A percentile compares a stretch with the other conserved stretches of the same genome.
These are phyloP conservation scores for Sebastes minor DNA, from an alignment of 2,797 vertebrate species.

Conservation along the genomic window DNA sequence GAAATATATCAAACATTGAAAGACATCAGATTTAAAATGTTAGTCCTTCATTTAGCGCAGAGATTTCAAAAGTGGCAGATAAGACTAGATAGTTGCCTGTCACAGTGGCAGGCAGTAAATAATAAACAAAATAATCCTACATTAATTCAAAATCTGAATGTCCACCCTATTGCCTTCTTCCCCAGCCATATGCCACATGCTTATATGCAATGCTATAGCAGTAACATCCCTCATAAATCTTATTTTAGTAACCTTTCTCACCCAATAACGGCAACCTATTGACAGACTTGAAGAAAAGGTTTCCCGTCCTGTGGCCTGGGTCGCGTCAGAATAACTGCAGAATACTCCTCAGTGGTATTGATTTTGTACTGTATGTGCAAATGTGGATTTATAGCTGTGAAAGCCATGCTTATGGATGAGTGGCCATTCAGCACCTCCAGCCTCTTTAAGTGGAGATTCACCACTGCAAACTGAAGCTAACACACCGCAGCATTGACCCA, in stretches of 20 bases:
- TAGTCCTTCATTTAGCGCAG: too few relatives aligned
- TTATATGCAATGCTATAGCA: background rate
- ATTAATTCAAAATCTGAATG: background rate
- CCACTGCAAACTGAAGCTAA: conserved; percentile 20
- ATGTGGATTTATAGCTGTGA: conserved; percentile 30
- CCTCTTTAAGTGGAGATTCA: conserved; percentile 19
- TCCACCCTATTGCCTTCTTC: background rate
- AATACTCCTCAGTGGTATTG: conserved; percentile 12
- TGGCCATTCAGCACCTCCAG: conserved; percentile 29
- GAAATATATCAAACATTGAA: too few relatives aligned
- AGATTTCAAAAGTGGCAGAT: too few relatives aligned
- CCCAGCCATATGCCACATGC: background rate
- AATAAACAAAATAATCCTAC: background rate
- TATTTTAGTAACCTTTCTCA: background rate
- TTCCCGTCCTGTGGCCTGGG: background rate
- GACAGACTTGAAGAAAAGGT: background rate
- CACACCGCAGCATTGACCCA: conserved; percentile 17
- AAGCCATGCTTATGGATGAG: conserved; percentile 30
- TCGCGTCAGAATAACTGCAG: conserved; percentile 1
- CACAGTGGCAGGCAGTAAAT: background rate
- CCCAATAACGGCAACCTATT: background rate
- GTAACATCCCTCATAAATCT: background rate
- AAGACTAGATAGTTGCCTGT: too few relatives aligned
- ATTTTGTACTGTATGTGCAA: conserved; percentile 21
- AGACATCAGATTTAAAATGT: too few relatives aligned